These are phyloP conservation scores for Stegophylla sp. DNA, from an alignment of 2,888 invertebrate genomes.

Conservation along the genomic window DNA sequence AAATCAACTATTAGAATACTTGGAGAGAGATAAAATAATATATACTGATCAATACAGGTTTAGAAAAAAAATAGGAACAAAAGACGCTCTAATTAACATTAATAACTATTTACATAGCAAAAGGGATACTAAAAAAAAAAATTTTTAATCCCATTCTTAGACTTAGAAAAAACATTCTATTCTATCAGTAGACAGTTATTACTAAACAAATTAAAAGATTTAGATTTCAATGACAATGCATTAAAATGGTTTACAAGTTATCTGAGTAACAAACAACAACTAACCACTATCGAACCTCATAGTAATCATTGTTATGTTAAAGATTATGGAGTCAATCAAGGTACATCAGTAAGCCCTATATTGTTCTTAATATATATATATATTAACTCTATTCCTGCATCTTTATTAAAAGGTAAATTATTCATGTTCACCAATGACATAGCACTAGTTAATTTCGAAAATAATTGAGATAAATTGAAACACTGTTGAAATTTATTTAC, in stretches of 20 bases:
- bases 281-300: neutral
- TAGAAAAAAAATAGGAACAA: neutral
- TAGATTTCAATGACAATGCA: neutral
- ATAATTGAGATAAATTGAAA: neutral
- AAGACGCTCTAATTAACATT: neutral
- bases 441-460: neutral
- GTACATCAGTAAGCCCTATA: neutral
- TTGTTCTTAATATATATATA: neutral
- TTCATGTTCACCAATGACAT: too few species aligned
- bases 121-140: neutral
- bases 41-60: neutral
- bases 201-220: slow-evolving; percentile 2
- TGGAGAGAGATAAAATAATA: neutral
- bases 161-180: slow-evolving; percentile 7
- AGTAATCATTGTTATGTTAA: neutral
- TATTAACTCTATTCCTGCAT: neutral
- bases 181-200: slow-evolving; percentile 1
- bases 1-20: neutral
- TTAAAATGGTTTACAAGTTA: slow-evolving; percentile 4
- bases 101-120: neutral
- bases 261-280: neutral
- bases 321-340: neutral
- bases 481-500: neutral
- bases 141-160: neutral
- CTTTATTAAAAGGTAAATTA: too few species aligned